A percentile compares a stretch with the other conserved stretches of the same genome.
Evolutionary conservation across 1,140 invertebrate genomes (phyloP).

Genomic region (Xylocopa sonorina): DNA sequence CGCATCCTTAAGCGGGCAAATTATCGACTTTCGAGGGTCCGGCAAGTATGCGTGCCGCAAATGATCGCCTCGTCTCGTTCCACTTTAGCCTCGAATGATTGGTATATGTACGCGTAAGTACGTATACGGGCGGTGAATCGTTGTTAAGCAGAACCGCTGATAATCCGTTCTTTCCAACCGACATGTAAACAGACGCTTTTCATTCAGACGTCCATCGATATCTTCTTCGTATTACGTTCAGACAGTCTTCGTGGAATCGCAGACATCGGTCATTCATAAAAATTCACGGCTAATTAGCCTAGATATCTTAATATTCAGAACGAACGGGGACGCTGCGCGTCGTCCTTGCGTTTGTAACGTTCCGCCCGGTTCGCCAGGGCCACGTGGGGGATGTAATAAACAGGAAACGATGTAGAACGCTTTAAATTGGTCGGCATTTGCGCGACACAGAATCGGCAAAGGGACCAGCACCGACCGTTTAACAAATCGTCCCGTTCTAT

Average conservation of each 20-base stretch:
- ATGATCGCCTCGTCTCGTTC: background rate
- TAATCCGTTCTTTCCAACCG: background rate
- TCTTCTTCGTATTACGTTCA: background rate
- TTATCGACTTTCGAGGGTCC: constrained; percentile 24
- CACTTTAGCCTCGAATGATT: constrained; percentile 2
- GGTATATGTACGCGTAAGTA: background rate
- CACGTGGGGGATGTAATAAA: constrained; percentile 44
- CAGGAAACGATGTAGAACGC: constrained; percentile 56
- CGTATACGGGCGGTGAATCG: background rate
- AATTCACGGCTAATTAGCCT: constrained; percentile 1
- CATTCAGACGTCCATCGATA: background rate
- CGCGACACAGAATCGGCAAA: constrained; percentile 42
- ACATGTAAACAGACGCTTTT: constrained; percentile 3
- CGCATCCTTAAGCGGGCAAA: constrained; percentile 15
- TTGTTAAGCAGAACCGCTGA: background rate
- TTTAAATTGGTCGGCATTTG: constrained; percentile 63
- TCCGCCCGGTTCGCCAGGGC: constrained; percentile 3
- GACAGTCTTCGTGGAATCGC: background rate
- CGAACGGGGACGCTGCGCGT: background rate
- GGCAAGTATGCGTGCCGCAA: background rate
- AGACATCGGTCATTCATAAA: background rate
- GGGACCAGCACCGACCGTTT: constrained; percentile 36
- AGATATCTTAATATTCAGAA: background rate
- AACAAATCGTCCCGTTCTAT: constrained; percentile 49
- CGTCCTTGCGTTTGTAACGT: constrained; percentile 8